These are phyloP conservation scores for Prunella fulvescens DNA, from an alignment of 2,113 vertebrate genomes.

Conservation along the genomic window DNA sequence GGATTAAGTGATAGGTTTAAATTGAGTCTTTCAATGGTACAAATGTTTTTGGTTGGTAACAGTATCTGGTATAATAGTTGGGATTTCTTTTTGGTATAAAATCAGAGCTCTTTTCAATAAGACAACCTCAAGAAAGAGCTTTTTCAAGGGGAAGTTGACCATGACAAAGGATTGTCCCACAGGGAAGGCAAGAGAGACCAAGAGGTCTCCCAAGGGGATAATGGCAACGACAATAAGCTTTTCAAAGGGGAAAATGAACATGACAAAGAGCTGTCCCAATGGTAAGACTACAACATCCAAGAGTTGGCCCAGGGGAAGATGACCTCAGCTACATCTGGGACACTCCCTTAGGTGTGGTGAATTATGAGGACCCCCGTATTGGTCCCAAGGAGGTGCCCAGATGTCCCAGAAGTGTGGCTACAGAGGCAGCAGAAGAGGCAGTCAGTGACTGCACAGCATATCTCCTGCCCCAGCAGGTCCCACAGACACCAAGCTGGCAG, in stretches of 20 bases:
- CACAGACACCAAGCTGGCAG: neutral
- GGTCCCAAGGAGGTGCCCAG: accelerated
- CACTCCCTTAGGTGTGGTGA: neutral
- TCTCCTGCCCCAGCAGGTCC: neutral
- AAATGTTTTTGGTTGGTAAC: neutral
- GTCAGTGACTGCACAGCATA: neutral
- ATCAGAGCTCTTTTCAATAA: neutral
- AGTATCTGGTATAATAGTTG: neutral
- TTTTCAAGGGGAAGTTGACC: neutral
- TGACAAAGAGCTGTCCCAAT: neutral
- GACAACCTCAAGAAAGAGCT: neutral
- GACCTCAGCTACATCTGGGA: neutral
- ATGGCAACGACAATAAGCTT: neutral
- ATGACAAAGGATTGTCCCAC: neutral
- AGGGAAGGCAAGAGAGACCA: neutral
- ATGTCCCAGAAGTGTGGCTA: no score
- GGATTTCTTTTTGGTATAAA: neutral
- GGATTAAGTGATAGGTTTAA: neutral
- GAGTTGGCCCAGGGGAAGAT: no score
- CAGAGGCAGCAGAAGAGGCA: neutral
- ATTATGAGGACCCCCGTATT: neutral
- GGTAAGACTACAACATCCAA: neutral
- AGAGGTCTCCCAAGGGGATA: neutral
- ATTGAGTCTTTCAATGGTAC: neutral
- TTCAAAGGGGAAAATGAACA: neutral